A percentile compares a stretch with the other conserved stretches of the same genome.
Evolutionary conservation across 2,888 invertebrate species (phyloP).

Genomic region (Ypsolopha sequella): DNA sequence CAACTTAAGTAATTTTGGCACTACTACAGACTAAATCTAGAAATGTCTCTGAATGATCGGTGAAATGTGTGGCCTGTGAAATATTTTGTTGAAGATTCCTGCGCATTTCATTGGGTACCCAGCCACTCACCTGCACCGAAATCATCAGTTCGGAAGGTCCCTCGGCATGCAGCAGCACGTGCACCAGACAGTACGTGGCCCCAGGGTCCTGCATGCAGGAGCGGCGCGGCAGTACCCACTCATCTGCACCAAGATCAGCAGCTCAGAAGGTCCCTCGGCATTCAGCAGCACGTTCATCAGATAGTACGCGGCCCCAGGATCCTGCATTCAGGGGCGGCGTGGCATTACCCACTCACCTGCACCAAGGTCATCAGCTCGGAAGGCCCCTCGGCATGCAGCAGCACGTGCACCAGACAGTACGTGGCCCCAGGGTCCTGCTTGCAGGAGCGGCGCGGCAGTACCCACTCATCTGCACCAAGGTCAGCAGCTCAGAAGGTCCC

Average conservation of each 20-base stretch:
- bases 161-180: not conserved
- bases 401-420: not conserved
- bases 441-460: not conserved
- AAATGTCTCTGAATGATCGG: no score
- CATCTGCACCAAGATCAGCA: no score
- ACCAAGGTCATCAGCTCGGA: no score
- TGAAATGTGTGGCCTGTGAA: no score
- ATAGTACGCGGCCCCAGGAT: constrained; percentile 10
- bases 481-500: not conserved
- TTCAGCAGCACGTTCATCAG: not conserved
- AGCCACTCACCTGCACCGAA: no score
- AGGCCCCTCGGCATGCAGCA: not conserved
- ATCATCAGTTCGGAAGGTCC: not conserved
- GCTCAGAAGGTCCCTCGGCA: not conserved
- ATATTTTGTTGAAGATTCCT: no score
- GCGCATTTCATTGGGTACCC: no score
- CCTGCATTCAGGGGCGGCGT: not conserved
- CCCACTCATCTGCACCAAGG: no score
- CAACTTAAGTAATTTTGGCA: no score
- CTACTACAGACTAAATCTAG: no score
- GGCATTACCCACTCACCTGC: no score
- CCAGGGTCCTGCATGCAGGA: not conserved
- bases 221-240: not conserved
- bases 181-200: not conserved
- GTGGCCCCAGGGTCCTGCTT: not conserved